Evolutionary conservation across 1,140 invertebrate genomes (phyloP), one percentile per base, ranked within the genome.

Genomic region (Neocloeon triangulifer): DNA sequence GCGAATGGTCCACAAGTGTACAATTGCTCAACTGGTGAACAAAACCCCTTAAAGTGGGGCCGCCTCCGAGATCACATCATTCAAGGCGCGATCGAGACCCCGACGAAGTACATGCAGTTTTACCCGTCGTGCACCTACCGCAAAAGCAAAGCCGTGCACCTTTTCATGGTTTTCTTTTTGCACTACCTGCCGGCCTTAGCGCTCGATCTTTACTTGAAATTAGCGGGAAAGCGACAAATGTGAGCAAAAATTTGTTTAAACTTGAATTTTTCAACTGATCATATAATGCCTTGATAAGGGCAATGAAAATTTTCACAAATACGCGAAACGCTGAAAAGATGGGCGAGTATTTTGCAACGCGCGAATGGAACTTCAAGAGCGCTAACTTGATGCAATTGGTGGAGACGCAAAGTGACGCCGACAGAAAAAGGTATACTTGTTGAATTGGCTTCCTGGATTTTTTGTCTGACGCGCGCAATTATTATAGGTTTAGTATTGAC

Each of bases 1-100:
- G n/a, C n/a, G n/a, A 66, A 65, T 25, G 48, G 48, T 1, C 59
- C 78, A 32, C 56, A 59, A 23, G 70, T 95, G n/a, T 94, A 88
- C 51, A 89, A 95, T 49, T 85, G 82, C 41, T 89, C 82, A 1
- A 81, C 79, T n/a, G 81, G 86, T 1, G 56, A 66, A 5, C 58
- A 75, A 14, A 91, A 91, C 47, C 75, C 76, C 1, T 61, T 94
- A 21, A 64, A 55, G 2, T 95, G 89, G 88, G 67, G 73, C 17
- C 59, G 77, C 39, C 70, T 88, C 37, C 68, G 69, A 0, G 41
- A 54, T 9, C 52, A 72, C 2, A 73, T 70, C 9, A 57, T 69
- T 25, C 70, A 71, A 45, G 67, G 77, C 49, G 65, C 77, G 0
- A 52, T 69, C 8, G 63, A 69, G 30, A 73, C 70, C 37, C 80